Conservation (phyloP, 92 coral and sea anemone species). For the Heliopora coerulea region DNA sequence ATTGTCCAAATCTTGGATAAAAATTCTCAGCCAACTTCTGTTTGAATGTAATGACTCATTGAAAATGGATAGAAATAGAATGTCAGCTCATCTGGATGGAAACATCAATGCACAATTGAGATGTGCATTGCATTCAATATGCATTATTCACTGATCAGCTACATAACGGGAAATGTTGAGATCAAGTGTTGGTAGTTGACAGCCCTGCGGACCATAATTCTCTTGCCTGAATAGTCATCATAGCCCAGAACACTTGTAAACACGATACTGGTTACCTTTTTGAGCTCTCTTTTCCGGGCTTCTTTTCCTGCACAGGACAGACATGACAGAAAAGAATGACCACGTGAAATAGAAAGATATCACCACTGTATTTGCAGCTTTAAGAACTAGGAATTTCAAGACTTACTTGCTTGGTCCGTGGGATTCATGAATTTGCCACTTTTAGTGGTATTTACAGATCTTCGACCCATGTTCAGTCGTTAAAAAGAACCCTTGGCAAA, state of each 20-base stretch:
- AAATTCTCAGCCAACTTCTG: no score
- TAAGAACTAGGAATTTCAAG: neutral
- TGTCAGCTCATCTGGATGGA: no score
- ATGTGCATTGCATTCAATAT: no score
- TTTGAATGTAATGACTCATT: no score
- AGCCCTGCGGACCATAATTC: no score
- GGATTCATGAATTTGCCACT: conserved; percentile 99
- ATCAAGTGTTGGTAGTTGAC: no score
- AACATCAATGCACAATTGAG: no score
- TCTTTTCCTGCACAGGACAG: conserved; percentile 70
- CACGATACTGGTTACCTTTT: conserved; percentile 64
- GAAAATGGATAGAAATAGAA: no score
- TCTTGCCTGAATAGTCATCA: no score
- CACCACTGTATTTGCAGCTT: neutral
- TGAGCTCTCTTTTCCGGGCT: conserved; percentile 89
- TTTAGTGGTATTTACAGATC: conserved; percentile 93
- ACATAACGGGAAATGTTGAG: no score
- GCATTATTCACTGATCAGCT: no score
- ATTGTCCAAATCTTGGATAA: no score
- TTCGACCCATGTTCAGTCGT: conserved; percentile 77
- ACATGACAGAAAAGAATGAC: neutral
- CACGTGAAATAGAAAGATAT: neutral
- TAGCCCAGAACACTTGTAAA: neutral
- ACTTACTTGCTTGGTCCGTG: conserved; percentile 98
- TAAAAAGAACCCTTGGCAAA: neutral